A percentile compares a stretch with the other conserved stretches of the same genome.
Conservation (phyloP, 2,888 invertebrate genomes). For the Rhopalosiphum nymphaeae region DNA sequence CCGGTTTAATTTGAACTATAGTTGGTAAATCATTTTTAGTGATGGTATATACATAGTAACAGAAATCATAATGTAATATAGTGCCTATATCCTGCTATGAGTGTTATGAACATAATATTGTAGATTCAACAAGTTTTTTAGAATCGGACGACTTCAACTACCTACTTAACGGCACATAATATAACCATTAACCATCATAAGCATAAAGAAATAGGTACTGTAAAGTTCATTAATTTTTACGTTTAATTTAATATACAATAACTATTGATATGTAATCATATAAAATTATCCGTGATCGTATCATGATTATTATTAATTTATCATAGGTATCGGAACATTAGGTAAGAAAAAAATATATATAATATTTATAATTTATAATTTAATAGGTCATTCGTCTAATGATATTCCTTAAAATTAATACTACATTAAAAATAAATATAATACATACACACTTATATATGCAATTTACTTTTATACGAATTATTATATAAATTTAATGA, state of each 20-base stretch:
- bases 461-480: not conserved
- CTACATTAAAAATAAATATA: not conserved
- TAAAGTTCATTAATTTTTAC: not conserved
- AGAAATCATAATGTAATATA: not conserved
- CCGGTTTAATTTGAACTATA: constrained; percentile 21
- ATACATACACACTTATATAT: not conserved
- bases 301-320: not conserved
- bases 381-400: not conserved
- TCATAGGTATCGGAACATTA: not conserved
- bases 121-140: not conserved
- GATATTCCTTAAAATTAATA: not conserved
- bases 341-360: not conserved
- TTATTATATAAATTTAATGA: not conserved
- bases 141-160: not conserved
- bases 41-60: not conserved
- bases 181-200: not conserved
- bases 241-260: not conserved
- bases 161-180: not conserved
- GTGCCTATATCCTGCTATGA: not conserved
- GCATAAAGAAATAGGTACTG: not conserved
- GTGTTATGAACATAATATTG: not conserved
- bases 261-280: not conserved
- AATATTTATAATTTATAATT: no score
- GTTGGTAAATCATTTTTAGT: not conserved
- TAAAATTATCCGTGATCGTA: not conserved